Conservation (phyloP, 2,797 vertebrate species). For the Phoxinus dragarum region DNA sequence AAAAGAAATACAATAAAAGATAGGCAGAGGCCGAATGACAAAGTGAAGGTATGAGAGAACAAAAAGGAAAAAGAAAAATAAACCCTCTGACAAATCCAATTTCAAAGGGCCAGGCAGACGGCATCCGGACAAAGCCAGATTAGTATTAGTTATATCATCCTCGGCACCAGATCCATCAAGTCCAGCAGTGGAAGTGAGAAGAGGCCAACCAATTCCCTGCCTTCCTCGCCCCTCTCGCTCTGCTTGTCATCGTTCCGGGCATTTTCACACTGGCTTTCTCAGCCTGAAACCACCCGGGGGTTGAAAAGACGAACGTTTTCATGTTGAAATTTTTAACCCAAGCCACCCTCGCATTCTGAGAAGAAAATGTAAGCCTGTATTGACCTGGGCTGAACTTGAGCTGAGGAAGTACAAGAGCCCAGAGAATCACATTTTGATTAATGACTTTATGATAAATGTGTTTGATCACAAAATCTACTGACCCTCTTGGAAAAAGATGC, state of each 20-base stretch:
- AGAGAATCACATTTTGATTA: background rate
- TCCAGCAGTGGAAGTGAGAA: constrained; percentile 6
- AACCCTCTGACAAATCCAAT: constrained; percentile 43
- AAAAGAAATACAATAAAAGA: background rate
- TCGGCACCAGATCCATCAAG: constrained; percentile 45
- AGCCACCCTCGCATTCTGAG: constrained; percentile 16
- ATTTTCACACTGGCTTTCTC: constrained; percentile 42
- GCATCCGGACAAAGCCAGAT: constrained; percentile 45
- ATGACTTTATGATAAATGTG: constrained; percentile 6
- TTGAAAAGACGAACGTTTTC: constrained; percentile 27
- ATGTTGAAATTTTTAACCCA: constrained; percentile 23
- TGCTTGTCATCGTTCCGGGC: constrained; percentile 30
- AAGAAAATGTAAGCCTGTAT: constrained; percentile 25
- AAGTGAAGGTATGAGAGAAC: constrained; percentile 19
- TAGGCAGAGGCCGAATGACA: background rate
- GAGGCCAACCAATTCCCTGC: constrained; percentile 22
- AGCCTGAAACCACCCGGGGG: constrained; percentile 30
- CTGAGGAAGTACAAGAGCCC: background rate
- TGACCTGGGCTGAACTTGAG: constrained; percentile 17
- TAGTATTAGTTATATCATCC: constrained; percentile 52
- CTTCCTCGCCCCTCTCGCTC: background rate
- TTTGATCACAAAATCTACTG: constrained; percentile 11
- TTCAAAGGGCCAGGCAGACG: constrained; percentile 17
- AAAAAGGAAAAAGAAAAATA: constrained; percentile 19
- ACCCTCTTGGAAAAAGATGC: background rate